A percentile compares a stretch with the other conserved stretches of the same genome.
These are phyloP conservation scores for Hirtodrosophila cameraria DNA, from an alignment of 2,888 invertebrate genomes.

Conservation along the genomic window DNA sequence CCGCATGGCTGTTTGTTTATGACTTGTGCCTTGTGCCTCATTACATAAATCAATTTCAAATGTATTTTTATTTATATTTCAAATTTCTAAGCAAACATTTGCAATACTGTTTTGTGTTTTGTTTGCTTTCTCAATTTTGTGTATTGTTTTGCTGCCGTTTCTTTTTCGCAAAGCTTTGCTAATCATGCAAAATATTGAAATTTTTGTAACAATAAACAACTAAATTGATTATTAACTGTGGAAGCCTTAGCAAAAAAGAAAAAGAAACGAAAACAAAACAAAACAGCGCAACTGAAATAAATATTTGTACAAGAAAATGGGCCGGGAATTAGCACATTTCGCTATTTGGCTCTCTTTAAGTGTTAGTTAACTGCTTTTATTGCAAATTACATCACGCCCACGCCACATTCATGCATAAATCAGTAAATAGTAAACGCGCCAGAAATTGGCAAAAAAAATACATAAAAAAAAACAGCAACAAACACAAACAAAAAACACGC, in stretches of 20 bases:
- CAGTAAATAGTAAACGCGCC: constrained; percentile 11
- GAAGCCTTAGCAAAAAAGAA: constrained; percentile 35
- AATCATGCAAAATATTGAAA: constrained; percentile 40
- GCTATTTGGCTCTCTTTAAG: constrained; percentile 26
- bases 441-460: constrained; percentile 40
- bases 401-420: constrained; percentile 41
- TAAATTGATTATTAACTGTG: constrained; percentile 68
- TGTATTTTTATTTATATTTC: constrained; percentile 14
- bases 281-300: constrained; percentile 24
- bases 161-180: constrained; percentile 41
- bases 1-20: constrained; percentile 28
- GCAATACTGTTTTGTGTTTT: constrained; percentile 15
- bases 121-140: constrained; percentile 27
- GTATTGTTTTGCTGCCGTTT: constrained; percentile 19
- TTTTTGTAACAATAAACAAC: constrained; percentile 69
- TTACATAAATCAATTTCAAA: constrained; percentile 55
- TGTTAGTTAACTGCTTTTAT: constrained; percentile 75
- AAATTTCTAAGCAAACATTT: constrained; percentile 50
- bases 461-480: constrained; percentile 4
- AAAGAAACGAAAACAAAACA: constrained; percentile 21
- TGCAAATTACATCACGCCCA: constrained; percentile 78
- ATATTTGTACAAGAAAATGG: constrained; percentile 28
- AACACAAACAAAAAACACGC: constrained; percentile 48
- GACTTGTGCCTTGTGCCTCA: constrained; percentile 20
- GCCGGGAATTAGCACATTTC: constrained; percentile 67